These are phyloP conservation scores for Trypoxylon attenuatum DNA, from an alignment of 2,888 invertebrate genomes.

Conservation along the genomic window DNA sequence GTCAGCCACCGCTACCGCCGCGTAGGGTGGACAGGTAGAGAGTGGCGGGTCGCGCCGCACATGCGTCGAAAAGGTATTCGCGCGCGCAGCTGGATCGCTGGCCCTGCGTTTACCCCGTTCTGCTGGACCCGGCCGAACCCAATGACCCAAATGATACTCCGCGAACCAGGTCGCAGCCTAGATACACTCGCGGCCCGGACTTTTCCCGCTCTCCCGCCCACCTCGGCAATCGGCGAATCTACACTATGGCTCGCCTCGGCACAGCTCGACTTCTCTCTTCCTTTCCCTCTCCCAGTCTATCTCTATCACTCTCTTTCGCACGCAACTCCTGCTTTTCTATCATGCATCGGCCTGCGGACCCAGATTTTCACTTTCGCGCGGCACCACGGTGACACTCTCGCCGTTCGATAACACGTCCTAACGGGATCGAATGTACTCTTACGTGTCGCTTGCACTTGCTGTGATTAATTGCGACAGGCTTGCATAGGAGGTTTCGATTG, in stretches of 20 bases:
- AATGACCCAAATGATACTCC: conserved; percentile 66
- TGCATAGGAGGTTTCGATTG: too few relatives aligned
- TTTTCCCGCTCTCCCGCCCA: conserved; percentile 44
- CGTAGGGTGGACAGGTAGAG: not conserved
- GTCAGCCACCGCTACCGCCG: too few relatives aligned
- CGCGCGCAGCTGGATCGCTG: not conserved
- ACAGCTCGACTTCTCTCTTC: conserved; percentile 3
- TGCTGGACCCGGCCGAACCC: conserved; percentile 55
- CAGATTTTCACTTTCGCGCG: conserved; percentile 59
- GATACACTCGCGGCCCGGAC: conserved; percentile 57
- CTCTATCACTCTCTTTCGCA: too few relatives aligned
- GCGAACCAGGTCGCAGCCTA: conserved; percentile 65
- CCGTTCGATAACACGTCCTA: conserved; percentile 50
- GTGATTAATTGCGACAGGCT: too few relatives aligned
- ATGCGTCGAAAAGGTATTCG: conserved; percentile 21
- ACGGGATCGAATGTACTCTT: conserved; percentile 39
- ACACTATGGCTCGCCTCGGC: conserved; percentile 22
- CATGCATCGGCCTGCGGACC: conserved; percentile 27
- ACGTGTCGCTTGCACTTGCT: too few relatives aligned
- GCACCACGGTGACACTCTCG: conserved; percentile 65
- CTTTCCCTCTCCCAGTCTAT: not conserved
- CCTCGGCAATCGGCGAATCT: conserved; percentile 46
- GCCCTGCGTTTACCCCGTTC: conserved; percentile 48
- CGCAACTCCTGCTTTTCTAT: not conserved
- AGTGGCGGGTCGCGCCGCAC: conserved; percentile 12